phyloP scores from a whole-genome alignment of 2,113 vertebrate species.

The Lanius ludovicianus region DNA sequence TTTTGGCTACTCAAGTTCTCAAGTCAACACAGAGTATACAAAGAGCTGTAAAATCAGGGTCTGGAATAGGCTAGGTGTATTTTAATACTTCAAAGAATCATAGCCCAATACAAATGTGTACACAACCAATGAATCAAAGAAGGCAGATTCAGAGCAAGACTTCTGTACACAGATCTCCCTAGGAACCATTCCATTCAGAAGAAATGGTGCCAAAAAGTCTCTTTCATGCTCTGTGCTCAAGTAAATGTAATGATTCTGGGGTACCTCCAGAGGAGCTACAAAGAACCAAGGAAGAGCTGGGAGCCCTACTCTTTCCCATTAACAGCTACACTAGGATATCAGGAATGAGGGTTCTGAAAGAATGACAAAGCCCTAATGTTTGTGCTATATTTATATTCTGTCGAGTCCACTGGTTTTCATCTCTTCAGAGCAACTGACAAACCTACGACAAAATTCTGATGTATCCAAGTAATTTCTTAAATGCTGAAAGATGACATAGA shows the following conservation, averaged over 20 bases:
- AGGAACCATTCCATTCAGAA: background rate
- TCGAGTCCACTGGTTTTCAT: background rate
- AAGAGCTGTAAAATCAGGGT: background rate
- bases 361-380: background rate
- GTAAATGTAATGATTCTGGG: background rate
- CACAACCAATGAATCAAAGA: background rate
- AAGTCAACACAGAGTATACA: background rate
- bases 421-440: background rate
- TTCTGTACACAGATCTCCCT: background rate
- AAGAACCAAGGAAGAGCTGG: background rate
- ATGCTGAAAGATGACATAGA: background rate
- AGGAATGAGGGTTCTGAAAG: background rate
- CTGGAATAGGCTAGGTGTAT: background rate
- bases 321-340: background rate
- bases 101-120: background rate
- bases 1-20: background rate
- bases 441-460: background rate
- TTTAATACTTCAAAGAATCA: background rate
- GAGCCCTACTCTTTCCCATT: background rate
- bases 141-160: background rate
- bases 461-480: background rate
- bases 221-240: rapidly evolving
- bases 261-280: background rate
- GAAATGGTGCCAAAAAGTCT: background rate
- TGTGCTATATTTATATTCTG: background rate